Conservation (phyloP, 1,140 invertebrate species). For the Venturia canescens region DNA sequence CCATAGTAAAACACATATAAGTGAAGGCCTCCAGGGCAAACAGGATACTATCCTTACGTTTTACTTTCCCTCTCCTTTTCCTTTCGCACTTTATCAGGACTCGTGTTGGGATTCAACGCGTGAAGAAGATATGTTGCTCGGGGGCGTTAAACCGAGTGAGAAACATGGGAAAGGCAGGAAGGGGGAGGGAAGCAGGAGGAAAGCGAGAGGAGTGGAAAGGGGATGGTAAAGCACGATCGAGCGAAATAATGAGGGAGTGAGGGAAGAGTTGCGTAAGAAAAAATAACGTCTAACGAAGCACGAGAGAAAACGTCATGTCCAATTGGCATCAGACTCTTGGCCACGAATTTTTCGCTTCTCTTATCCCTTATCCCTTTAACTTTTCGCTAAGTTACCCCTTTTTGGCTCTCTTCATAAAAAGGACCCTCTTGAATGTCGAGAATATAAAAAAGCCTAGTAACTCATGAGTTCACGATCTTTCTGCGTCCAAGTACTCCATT, state of each 20-base stretch:
- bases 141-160: neutral
- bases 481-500: no score
- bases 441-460: no score
- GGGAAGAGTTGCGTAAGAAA: neutral
- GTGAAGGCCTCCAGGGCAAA: neutral
- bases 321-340: neutral
- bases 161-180: neutral
- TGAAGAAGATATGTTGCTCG: neutral
- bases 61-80: neutral
- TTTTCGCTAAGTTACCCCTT: neutral
- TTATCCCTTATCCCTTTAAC: neutral
- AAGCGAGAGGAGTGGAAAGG: neutral
- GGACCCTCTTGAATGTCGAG: no score
- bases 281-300: neutral
- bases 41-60: conserved; percentile 6
- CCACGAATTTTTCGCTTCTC: neutral
- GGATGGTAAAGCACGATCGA: conserved; percentile 6
- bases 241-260: neutral
- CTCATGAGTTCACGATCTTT: no score
- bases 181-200: neutral
- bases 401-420: no score
- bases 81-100: conserved; percentile 20
- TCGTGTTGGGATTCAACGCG: neutral
- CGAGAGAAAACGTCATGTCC: neutral
- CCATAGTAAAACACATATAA: neutral